A percentile compares a stretch with the other conserved stretches of the same genome.
phyloP scores from a whole-genome alignment of 1,140 invertebrate genomes.

The Cydia strobilella region DNA sequence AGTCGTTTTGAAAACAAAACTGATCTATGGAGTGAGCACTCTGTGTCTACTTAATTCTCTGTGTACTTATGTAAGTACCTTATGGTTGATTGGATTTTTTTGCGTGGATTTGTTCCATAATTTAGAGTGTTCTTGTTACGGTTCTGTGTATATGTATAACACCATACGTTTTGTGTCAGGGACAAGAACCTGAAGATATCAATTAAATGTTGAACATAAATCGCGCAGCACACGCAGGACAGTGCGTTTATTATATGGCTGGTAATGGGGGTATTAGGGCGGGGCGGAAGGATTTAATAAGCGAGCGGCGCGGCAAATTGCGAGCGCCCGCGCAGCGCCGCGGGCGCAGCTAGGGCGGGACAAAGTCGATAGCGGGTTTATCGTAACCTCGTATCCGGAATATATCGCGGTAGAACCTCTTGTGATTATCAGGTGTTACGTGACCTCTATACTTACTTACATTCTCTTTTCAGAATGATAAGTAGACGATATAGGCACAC shows the following conservation, averaged over 20 bases:
- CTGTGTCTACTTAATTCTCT: too few species aligned
- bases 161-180: neutral
- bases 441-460: too few species aligned
- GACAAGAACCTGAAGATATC: conserved; percentile 44
- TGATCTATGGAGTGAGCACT: too few species aligned
- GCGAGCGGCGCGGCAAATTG: conserved; percentile 67
- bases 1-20: too few species aligned
- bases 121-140: neutral
- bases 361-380: neutral
- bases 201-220: conserved; percentile 38
- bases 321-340: conserved; percentile 61
- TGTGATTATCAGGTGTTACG: too few species aligned
- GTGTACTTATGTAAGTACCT: too few species aligned
- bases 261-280: conserved; percentile 75
- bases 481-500: too few species aligned
- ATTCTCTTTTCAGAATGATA: too few species aligned
- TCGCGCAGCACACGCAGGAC: neutral
- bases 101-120: neutral
- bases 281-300: conserved; percentile 75
- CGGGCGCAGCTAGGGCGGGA: conserved; percentile 51
- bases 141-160: neutral
- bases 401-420: too few species aligned
- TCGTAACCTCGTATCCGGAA: too few species aligned
- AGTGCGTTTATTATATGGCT: conserved; percentile 68
- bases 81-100: too few species aligned